phyloP scores from a whole-genome alignment of 2,113 vertebrate genomes.

The Hiodon tergisus region DNA sequence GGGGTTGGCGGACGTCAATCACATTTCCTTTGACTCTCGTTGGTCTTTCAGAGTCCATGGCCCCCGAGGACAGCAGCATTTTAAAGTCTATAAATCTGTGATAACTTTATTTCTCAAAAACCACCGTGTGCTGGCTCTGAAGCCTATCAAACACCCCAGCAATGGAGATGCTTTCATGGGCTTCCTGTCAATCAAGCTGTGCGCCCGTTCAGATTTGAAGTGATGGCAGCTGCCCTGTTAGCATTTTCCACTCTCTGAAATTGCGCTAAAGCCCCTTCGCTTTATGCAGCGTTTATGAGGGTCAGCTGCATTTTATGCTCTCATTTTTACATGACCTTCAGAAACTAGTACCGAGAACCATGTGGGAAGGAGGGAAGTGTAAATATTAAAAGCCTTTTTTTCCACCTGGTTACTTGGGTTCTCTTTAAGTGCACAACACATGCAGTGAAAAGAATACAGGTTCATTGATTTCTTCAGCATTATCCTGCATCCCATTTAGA shows the following conservation, averaged over 20 bases:
- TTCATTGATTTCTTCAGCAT: slow-evolving; percentile 40
- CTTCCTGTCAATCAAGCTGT: not conserved
- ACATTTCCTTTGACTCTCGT: too few species aligned
- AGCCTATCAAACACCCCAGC: not conserved
- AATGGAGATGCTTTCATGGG: not conserved
- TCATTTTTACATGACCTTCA: not conserved
- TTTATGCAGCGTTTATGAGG: not conserved
- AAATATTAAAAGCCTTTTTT: not conserved
- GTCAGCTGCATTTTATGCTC: not conserved
- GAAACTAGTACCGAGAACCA: not conserved
- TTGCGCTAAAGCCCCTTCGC: not conserved
- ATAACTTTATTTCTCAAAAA: too few species aligned
- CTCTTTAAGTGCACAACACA: not conserved
- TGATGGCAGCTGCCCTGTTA: not conserved
- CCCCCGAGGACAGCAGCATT: too few species aligned
- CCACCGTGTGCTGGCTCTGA: not conserved
- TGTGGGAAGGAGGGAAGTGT: not conserved
- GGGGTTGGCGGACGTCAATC: too few species aligned
- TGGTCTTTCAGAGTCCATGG: too few species aligned
- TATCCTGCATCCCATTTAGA: slow-evolving; percentile 29
- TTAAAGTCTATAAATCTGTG: too few species aligned
- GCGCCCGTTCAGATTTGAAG: not conserved
- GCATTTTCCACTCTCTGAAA: not conserved
- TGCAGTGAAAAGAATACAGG: slow-evolving; percentile 17
- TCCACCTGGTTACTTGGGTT: not conserved